Evolutionary conservation across 2,797 vertebrate genomes (phyloP).

Genomic region (Enteromius afrohamiltoni): DNA sequence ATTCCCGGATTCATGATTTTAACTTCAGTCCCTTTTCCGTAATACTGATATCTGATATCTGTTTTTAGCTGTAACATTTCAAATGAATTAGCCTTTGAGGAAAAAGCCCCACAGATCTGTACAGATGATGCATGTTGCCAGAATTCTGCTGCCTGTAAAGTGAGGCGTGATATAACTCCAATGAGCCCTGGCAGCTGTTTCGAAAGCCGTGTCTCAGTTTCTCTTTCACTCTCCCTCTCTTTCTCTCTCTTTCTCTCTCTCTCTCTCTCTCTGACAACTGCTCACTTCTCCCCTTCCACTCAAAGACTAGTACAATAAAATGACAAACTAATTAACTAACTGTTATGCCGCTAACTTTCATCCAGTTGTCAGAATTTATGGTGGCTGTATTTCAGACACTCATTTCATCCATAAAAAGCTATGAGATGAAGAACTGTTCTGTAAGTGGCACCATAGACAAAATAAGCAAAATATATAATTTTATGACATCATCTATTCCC

Average conservation of each 20-base stretch:
- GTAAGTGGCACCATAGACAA: not conserved
- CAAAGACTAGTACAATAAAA: not conserved
- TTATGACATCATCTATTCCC: not conserved
- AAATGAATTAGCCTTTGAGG: constrained; percentile 42
- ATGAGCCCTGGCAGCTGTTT: constrained; percentile 44
- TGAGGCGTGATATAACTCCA: constrained; percentile 48
- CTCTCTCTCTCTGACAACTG: constrained; percentile 11
- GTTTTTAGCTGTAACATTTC: constrained; percentile 24
- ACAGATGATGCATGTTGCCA: constrained; percentile 27
- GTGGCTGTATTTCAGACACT: not conserved
- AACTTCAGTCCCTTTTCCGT: not conserved
- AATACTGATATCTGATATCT: not conserved
- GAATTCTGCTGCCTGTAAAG: constrained; percentile 42
- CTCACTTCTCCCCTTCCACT: not conserved
- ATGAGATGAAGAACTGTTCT: not conserved
- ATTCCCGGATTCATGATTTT: not conserved
- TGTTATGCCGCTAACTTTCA: not conserved
- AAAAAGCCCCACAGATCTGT: constrained; percentile 44
- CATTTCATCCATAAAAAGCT: not conserved
- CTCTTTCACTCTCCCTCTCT: constrained; percentile 21
- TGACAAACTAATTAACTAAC: not conserved
- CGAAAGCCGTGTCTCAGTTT: constrained; percentile 27
- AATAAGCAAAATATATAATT: not conserved
- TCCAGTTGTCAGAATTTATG: too few relatives aligned
- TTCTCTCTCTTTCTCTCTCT: not conserved